Evolutionary conservation across 2,888 invertebrate species (phyloP), one percentile per base, ranked within the genome.

Genomic region (Digitonthophagus gazella): DNA sequence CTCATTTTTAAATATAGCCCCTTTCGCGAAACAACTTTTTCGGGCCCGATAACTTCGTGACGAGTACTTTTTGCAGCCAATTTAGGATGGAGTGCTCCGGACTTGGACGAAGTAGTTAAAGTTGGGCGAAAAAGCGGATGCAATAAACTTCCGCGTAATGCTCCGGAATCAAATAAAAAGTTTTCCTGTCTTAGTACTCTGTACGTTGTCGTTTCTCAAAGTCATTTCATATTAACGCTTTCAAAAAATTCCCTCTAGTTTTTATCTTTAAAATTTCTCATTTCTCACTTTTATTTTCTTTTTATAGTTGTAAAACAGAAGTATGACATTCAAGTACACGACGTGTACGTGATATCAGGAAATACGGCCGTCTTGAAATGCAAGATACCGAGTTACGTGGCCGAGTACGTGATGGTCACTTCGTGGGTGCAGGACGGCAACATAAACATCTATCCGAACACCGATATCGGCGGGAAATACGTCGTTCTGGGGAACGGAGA

Each of bases 341-440:
- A 96, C 82, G 95, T 94, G 80, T 95, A 94, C 85, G 95, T 95
- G 78, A 93, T 95, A 84, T 88, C 92, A 69, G 96, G 96, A 67
- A 96, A 96, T 83, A 93, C 95, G 8, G 96, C 94, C 2, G 91
- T 96, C 72, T 87, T 97, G 73, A 91, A 93, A 79, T 97, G 97
- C 83, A 90, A 93, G 82, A 93, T 96, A 78, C 95, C 96, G 58
- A 89, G 91, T 75, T 95, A 93, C 84, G 93, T 95, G 82, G 89
- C 91, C 73, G 95, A 96, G 77, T 93, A 94, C 81, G 92, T 96
- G 76, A 90, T 90, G 84, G 90, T 91, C 72, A 95, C 95, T 28
- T 93, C 95, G 67, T 97, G 97, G 97, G 89, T 93, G 72, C 92
- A 93, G 81, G 93, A 93, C 76, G 91, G 91, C 68, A 88, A 89